These are phyloP conservation scores for Anarhynchus alexandrinus DNA, from an alignment of 2,113 vertebrate species.

Conservation along the genomic window DNA sequence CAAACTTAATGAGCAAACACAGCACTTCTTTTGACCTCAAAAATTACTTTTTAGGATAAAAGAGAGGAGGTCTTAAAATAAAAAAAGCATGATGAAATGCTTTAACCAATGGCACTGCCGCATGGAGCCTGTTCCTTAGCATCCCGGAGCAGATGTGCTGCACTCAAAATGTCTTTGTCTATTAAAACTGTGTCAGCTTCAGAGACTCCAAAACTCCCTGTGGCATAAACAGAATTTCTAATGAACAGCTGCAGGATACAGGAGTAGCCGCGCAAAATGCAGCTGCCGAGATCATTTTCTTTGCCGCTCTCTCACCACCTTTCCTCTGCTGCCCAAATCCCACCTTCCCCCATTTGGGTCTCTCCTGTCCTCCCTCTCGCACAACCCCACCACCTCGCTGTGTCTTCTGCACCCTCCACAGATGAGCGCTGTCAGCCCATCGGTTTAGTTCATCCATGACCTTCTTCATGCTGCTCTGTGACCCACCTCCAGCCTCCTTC, in stretches of 20 bases:
- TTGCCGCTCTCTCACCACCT: neutral
- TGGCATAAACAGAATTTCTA: conserved; percentile 61
- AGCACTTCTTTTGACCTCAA: conserved; percentile 47
- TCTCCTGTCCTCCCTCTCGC: neutral
- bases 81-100: neutral
- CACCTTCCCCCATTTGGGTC: neutral
- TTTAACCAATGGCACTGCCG: neutral
- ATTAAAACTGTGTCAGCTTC: conserved; percentile 61
- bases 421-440: neutral
- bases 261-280: neutral
- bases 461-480: neutral
- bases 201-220: conserved; percentile 42
- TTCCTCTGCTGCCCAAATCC: neutral
- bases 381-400: neutral
- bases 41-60: conserved; percentile 14
- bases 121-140: neutral
- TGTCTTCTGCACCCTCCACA: neutral
- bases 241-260: conserved; percentile 62
- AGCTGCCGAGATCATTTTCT: neutral
- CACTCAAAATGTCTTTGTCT: conserved; percentile 65
- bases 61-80: neutral
- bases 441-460: neutral
- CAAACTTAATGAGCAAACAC: neutral
- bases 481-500: neutral
- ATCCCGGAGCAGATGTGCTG: conserved; percentile 52